These are phyloP conservation scores for Ctena decussata DNA, from an alignment of 2,888 invertebrate species.

Conservation along the genomic window DNA sequence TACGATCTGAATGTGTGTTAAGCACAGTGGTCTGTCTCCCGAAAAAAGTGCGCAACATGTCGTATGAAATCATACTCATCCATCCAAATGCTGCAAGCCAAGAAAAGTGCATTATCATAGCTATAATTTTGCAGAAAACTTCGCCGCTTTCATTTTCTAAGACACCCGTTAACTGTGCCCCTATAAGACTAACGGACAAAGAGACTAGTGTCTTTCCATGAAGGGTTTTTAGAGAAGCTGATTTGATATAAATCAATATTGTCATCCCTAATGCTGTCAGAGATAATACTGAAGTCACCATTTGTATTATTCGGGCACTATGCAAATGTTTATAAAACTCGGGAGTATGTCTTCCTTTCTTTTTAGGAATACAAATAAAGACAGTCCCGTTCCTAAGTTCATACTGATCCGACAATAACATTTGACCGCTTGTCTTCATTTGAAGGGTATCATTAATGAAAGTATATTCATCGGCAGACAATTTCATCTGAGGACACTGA, in stretches of 20 bases:
- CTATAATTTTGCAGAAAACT: neutral
- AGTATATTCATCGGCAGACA: neutral
- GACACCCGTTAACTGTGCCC: neutral
- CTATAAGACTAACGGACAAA: neutral
- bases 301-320: neutral
- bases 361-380: neutral
- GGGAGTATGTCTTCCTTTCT: neutral
- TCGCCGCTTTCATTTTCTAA: neutral
- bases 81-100: slow-evolving; percentile 4
- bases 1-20: neutral
- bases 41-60: neutral
- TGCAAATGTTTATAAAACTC: neutral
- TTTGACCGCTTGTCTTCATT: neutral
- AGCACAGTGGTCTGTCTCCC: neutral
- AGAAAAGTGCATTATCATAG: neutral
- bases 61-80: slow-evolving; percentile 23
- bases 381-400: neutral
- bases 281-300: neutral
- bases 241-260: slow-evolving; percentile 1
- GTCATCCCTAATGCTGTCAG: neutral
- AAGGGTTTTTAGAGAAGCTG: neutral
- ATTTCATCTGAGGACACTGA: neutral
- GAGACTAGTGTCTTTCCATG: slow-evolving; percentile 14
- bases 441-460: neutral
- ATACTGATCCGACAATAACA: neutral